phyloP scores from a whole-genome alignment of 2,797 vertebrate genomes.

The Decapterus maruadsi region DNA sequence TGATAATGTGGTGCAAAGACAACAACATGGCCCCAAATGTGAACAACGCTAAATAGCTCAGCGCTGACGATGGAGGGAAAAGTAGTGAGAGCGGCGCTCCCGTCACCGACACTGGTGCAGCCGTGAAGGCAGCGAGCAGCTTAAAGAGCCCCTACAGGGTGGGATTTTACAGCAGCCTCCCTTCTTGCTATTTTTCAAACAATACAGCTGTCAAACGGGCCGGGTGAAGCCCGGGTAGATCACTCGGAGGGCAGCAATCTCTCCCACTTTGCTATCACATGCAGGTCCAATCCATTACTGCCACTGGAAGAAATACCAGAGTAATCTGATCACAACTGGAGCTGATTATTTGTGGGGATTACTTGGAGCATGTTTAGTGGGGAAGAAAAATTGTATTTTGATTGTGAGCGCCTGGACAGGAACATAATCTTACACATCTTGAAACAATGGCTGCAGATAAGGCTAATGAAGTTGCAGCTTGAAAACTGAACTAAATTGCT shows the following conservation, averaged over 20 bases:
- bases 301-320: constrained; percentile 37
- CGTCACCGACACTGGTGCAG: constrained; percentile 31
- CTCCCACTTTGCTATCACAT: constrained; percentile 54
- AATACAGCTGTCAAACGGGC: constrained; percentile 62
- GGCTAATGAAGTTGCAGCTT: constrained; percentile 61
- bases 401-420: constrained; percentile 34
- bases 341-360: constrained; percentile 60
- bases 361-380: constrained; percentile 37
- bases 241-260: constrained; percentile 54
- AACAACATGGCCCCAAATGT: constrained; percentile 38
- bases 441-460: constrained; percentile 57
- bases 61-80: constrained; percentile 20
- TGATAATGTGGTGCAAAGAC: constrained; percentile 58
- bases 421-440: constrained; percentile 49
- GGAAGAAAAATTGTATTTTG: constrained; percentile 53
- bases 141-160: constrained; percentile 54
- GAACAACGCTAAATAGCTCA: constrained; percentile 46
- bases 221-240: constrained; percentile 48
- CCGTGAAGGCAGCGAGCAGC: constrained; percentile 41
- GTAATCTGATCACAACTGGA: constrained; percentile 64
- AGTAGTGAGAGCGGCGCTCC: constrained; percentile 43
- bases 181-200: constrained; percentile 56
- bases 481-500: constrained; percentile 59
- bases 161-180: constrained; percentile 61
- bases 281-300: constrained; percentile 65